These are phyloP conservation scores for Lasioglossum leucozonium DNA, from an alignment of 2,888 invertebrate species.

Conservation along the genomic window DNA sequence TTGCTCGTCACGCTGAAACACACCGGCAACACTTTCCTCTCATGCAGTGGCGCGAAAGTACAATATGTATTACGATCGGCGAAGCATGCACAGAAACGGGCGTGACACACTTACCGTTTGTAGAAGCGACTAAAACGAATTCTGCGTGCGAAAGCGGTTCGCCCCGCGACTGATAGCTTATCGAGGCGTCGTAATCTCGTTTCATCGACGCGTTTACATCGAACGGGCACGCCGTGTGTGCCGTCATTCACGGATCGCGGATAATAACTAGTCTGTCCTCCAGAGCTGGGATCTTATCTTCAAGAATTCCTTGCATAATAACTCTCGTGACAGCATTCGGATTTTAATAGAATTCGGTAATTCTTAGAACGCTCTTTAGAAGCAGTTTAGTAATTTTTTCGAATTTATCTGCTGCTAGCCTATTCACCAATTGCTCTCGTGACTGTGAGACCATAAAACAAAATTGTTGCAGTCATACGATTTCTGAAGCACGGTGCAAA, in stretches of 20 bases:
- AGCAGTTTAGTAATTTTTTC: neutral
- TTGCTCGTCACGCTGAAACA: neutral
- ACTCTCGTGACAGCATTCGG: neutral
- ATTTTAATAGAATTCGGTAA: neutral
- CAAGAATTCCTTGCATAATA: neutral
- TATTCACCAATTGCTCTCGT: neutral
- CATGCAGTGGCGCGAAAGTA: constrained; percentile 23
- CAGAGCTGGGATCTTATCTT: neutral
- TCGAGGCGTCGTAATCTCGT: constrained; percentile 34
- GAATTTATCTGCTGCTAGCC: neutral
- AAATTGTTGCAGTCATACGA: neutral
- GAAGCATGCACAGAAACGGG: constrained; percentile 28
- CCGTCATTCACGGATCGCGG: neutral
- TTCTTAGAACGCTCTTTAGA: neutral
- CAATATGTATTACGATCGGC: constrained; percentile 11
- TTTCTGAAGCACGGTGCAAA: neutral
- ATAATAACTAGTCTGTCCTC: neutral
- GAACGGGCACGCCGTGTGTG: neutral
- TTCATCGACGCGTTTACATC: constrained; percentile 18
- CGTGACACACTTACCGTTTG: constrained; percentile 27
- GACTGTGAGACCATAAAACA: too few relatives aligned
- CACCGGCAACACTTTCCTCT: neutral
- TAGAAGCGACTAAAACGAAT: constrained; percentile 23
- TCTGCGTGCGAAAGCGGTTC: constrained; percentile 36
- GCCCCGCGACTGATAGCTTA: constrained; percentile 30